phyloP scores from a whole-genome alignment of 2,888 invertebrate genomes.

The Choreutis nemorana region DNA sequence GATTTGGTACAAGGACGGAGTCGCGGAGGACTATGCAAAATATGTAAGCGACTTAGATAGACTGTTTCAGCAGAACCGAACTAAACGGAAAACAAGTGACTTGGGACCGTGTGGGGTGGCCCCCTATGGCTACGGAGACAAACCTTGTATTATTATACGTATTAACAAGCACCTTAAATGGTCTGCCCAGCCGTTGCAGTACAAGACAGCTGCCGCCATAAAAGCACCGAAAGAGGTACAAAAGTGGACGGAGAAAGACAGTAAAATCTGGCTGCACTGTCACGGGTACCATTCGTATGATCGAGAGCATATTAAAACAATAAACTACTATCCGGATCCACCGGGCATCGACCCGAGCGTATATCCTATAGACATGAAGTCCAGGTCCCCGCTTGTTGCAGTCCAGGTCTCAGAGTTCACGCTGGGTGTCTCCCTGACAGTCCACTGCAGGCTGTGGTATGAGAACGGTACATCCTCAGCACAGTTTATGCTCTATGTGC shows the following conservation, averaged over 20 bases:
- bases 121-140: slow-evolving; percentile 44
- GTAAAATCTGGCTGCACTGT: slow-evolving; percentile 40
- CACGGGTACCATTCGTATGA: slow-evolving; percentile 38
- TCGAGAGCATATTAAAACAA: slow-evolving; percentile 38
- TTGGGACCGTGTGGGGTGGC: slow-evolving; percentile 39
- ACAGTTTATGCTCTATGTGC: slow-evolving; percentile 39
- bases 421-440: slow-evolving; percentile 32
- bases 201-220: slow-evolving; percentile 18
- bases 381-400: slow-evolving; percentile 32
- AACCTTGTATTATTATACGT: slow-evolving; percentile 42
- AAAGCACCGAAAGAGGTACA: slow-evolving; percentile 27
- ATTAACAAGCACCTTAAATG: slow-evolving; percentile 42
- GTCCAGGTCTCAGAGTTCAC: slow-evolving; percentile 43
- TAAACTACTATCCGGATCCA: slow-evolving; percentile 44
- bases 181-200: slow-evolving; percentile 31
- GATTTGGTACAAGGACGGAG: slow-evolving; percentile 36
- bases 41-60: slow-evolving; percentile 35
- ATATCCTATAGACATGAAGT: slow-evolving; percentile 26
- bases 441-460: slow-evolving; percentile 48
- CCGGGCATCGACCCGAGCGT: slow-evolving; percentile 38
- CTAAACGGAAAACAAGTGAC: slow-evolving; percentile 17
- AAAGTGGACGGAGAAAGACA: slow-evolving; percentile 26
- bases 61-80: slow-evolving; percentile 20
- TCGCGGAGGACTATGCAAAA: slow-evolving; percentile 26
- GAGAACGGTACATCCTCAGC: slow-evolving; percentile 30